Evolutionary conservation across 2,797 vertebrate species (phyloP).

Genomic region (Epinephelus malabaricus): DNA sequence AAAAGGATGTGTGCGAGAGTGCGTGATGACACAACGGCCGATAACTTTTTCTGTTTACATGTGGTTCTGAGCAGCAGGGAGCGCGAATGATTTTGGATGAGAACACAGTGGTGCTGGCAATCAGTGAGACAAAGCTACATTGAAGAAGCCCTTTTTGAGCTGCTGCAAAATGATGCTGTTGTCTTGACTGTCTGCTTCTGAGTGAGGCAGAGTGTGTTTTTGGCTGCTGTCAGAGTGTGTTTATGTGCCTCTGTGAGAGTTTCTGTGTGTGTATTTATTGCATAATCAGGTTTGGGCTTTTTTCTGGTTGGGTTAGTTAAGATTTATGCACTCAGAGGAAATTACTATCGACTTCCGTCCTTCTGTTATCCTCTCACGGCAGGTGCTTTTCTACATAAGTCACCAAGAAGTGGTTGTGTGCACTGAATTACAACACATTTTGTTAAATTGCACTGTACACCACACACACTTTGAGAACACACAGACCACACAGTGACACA

Average conservation of each 20-base stretch:
- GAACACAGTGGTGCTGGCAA: constrained; percentile 58
- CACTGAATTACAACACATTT: not conserved
- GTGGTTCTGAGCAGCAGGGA: constrained; percentile 61
- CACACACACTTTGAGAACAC: not conserved
- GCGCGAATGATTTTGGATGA: constrained; percentile 70
- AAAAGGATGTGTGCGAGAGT: constrained; percentile 56
- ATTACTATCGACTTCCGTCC: constrained; percentile 69
- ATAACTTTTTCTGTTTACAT: constrained; percentile 65
- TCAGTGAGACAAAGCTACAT: constrained; percentile 69
- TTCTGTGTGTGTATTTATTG: constrained; percentile 26
- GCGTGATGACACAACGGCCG: constrained; percentile 27
- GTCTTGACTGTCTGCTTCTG: constrained; percentile 38
- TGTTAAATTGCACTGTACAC: constrained; percentile 8
- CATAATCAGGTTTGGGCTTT: constrained; percentile 57
- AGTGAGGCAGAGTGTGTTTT: not conserved
- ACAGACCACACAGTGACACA: not conserved
- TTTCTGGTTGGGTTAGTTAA: constrained; percentile 52
- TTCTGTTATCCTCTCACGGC: constrained; percentile 42
- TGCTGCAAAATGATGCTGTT: constrained; percentile 52
- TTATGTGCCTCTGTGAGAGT: constrained; percentile 17
- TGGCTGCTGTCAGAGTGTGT: not conserved
- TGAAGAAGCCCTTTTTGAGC: constrained; percentile 53
- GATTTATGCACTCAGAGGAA: constrained; percentile 68
- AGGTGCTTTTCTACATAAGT: constrained; percentile 43
- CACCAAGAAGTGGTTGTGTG: constrained; percentile 2